Evolutionary conservation across 2,888 invertebrate genomes (phyloP).

Genomic region (Rhogogaster chlorosoma): DNA sequence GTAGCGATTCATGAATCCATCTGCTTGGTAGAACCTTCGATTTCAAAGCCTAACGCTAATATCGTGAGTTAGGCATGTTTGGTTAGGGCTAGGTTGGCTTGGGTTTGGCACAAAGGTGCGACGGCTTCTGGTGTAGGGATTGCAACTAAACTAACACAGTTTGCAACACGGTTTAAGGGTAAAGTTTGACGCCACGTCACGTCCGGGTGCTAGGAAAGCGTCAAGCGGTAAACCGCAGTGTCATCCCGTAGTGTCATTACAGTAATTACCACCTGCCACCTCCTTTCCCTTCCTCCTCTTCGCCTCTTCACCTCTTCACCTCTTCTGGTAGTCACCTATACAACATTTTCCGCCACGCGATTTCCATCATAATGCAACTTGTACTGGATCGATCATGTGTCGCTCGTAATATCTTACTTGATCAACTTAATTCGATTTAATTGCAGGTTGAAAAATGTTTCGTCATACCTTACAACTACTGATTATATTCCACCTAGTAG

Average conservation of each 20-base stretch:
- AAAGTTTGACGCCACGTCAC: conserved; percentile 49
- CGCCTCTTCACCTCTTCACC: conserved; percentile 19
- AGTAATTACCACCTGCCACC: conserved; percentile 60
- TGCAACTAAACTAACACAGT: conserved; percentile 45
- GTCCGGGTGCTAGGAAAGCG: conserved; percentile 36
- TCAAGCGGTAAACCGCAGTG: conserved; percentile 56
- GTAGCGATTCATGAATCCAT: neutral
- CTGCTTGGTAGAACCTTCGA: conserved; percentile 1
- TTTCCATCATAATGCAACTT: conserved; percentile 28
- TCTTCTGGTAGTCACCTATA: conserved; percentile 25
- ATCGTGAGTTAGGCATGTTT: conserved; percentile 40
- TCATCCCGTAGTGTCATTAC: conserved; percentile 61
- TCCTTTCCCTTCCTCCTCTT: conserved; percentile 36
- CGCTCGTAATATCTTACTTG: neutral
- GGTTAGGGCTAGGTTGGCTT: conserved; percentile 20
- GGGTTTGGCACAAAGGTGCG: conserved; percentile 2
- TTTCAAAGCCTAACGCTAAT: conserved; percentile 22
- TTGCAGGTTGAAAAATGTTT: neutral
- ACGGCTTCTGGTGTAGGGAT: conserved; percentile 27
- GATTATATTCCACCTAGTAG: neutral
- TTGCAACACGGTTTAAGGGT: conserved; percentile 38
- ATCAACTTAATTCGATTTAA: neutral
- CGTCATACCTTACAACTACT: neutral
- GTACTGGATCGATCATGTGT: neutral
- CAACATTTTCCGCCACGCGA: neutral